Evolutionary conservation across 2,113 vertebrate species (phyloP), one percentile per base, ranked within the genome.

Genomic region (Piaya cayana): DNA sequence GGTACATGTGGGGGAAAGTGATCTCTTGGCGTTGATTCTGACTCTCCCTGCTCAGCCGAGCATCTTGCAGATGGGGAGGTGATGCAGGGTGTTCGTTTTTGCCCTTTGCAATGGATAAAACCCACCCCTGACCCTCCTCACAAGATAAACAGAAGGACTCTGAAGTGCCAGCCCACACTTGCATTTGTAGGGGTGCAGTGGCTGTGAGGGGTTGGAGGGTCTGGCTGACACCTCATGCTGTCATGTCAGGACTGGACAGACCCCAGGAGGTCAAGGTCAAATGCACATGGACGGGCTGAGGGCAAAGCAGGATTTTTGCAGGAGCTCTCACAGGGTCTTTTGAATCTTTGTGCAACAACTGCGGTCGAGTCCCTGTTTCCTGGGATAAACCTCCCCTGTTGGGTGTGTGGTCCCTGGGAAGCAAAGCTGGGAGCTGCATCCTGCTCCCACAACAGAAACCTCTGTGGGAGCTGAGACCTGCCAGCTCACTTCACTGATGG

Each of bases 261-360:
- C 6, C 63, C 30, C 23, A 10, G 0, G 27, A 67, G 25, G 19
- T 69, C 37, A 15, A 16, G 27, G 65, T n/a, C 32, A 2, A 30
- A 15, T 1, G 0, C 4, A 1, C 0, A 6, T 3, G 43, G 21
- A 39, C 27, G 10, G 21, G 32, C 12, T 85, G 75, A 39, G 17
- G 7, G 34, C 30, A 34, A 23, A 62, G 56, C 26, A 32, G 30
- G 13, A 10, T 10, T 64, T 62, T 42, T 72, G 6, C 21, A 25
- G 59, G 34, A 55, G 15, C 18, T 11, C 26, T 14, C 9, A 39
- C 1, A 2, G 39, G 29, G 12, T 23, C 10, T 37, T 29, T 25
- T 0, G 1, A 26, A 59, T 60, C 59, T 8, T 32, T 6, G 2
- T 75, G 36, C 0, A 1, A 3, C 21, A 0, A 2, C 32, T 4